phyloP scores from a whole-genome alignment of 2,888 invertebrate genomes.

The Catonia carolina region DNA sequence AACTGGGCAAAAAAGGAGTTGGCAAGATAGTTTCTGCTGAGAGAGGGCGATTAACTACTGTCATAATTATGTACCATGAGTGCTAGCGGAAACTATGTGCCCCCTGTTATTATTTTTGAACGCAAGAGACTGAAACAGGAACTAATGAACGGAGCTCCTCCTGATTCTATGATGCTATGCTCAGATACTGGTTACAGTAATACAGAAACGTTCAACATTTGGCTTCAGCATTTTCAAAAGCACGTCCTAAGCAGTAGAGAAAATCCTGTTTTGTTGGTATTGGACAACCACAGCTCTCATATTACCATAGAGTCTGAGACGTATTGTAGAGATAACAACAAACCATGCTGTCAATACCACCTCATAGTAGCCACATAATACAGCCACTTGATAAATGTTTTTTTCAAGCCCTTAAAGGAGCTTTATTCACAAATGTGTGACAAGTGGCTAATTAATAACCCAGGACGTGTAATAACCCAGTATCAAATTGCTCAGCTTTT shows the following conservation, averaged over 20 bases:
- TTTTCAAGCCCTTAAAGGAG: no score
- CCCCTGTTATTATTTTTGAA: slow-evolving; percentile 14
- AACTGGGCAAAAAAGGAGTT: slow-evolving; percentile 19
- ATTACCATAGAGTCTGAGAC: no score
- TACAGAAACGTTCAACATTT: slow-evolving; percentile 10
- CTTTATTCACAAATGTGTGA: no score
- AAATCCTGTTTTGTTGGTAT: slow-evolving; percentile 13
- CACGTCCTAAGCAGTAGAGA: slow-evolving; percentile 3
- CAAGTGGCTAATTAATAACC: no score
- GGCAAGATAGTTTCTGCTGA: slow-evolving; percentile 20
- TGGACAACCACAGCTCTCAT: no score
- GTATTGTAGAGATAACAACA: no score
- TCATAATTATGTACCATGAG: slow-evolving; percentile 11
- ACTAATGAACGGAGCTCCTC: slow-evolving; percentile 18
- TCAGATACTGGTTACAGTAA: slow-evolving; percentile 19
- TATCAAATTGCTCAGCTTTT: no score
- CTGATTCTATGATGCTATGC: slow-evolving; percentile 15
- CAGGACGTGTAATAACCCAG: no score
- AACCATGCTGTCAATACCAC: no score
- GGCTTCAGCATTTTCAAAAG: slow-evolving; percentile 17
- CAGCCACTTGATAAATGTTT: no score
- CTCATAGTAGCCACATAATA: no score
- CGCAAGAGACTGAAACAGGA: slow-evolving; percentile 16
- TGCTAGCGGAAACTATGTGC: slow-evolving; percentile 17
- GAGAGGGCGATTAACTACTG: slow-evolving; percentile 2